Conservation (phyloP, 2,888 invertebrate genomes). For the Charanyca ferruginea region DNA sequence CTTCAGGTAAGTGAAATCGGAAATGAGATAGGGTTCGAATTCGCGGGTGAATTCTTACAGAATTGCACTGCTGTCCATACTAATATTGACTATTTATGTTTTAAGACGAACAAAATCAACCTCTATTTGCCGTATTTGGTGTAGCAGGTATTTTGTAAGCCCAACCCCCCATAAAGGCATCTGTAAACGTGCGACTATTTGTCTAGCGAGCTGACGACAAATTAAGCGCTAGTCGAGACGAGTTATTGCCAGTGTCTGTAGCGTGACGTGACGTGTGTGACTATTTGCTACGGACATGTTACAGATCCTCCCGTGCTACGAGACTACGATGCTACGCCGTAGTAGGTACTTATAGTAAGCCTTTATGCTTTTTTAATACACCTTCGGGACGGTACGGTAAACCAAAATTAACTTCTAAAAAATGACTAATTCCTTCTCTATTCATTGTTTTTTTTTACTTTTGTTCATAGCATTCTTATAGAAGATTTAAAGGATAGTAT, state of each 20-base stretch:
- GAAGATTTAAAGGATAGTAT: no score
- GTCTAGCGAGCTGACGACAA: constrained; percentile 49
- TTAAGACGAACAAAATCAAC: background rate
- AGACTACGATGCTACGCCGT: background rate
- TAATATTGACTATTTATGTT: background rate
- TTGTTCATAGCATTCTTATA: no score
- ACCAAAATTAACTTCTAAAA: no score
- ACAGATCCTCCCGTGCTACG: background rate
- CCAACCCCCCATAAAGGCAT: constrained; percentile 15
- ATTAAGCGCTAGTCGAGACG: constrained; percentile 32
- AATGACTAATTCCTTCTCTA: no score
- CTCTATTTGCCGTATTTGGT: constrained; percentile 1
- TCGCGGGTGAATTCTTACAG: no score
- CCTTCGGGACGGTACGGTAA: no score
- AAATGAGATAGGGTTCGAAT: no score
- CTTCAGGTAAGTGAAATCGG: no score
- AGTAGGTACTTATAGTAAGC: background rate
- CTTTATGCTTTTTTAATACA: background rate
- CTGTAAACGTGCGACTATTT: constrained; percentile 42
- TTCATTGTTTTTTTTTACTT: no score
- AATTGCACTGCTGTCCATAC: background rate
- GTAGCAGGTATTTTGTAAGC: constrained; percentile 10
- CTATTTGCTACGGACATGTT: background rate
- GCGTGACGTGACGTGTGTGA: constrained; percentile 9
- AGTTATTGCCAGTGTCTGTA: constrained; percentile 14